Conservation (phyloP, 2,797 vertebrate species). For the Parambassis ranga region DNA sequence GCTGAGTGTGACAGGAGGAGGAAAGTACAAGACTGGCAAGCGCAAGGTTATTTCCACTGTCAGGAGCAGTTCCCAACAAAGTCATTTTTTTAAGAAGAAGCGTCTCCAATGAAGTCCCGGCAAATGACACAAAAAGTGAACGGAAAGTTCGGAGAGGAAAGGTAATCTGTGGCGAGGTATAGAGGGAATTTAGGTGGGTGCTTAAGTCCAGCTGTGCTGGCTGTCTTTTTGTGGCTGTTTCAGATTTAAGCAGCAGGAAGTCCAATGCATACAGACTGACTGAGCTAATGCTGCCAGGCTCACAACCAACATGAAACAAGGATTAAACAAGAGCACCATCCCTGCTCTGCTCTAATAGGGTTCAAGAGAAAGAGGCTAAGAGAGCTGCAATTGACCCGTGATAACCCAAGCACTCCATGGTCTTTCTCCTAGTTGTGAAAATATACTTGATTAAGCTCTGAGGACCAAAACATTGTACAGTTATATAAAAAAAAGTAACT, state of each 20-base stretch:
- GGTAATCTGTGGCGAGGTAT: slow-evolving; percentile 34
- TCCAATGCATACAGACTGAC: slow-evolving; percentile 5
- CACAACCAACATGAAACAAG: slow-evolving; percentile 15
- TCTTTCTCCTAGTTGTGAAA: slow-evolving; percentile 23
- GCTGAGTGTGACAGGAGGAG: neutral
- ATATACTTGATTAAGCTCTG: slow-evolving; percentile 33
- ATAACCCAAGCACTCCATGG: slow-evolving; percentile 31
- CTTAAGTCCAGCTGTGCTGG: slow-evolving; percentile 56
- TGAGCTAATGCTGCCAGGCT: neutral
- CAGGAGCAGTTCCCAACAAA: neutral
- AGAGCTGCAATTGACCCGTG: slow-evolving; percentile 43
- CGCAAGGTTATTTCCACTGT: slow-evolving; percentile 26
- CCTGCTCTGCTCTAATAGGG: slow-evolving; percentile 39
- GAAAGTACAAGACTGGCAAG: neutral
- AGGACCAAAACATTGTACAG: slow-evolving; percentile 14
- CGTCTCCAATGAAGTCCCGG: neutral
- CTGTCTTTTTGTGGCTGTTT: slow-evolving; percentile 43
- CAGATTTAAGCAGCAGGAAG: slow-evolving; percentile 57
- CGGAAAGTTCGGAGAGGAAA: neutral
- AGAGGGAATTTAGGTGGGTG: slow-evolving; percentile 49
- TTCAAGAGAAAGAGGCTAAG: slow-evolving; percentile 39
- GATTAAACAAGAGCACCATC: slow-evolving; percentile 22
- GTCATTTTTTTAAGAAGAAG: neutral
- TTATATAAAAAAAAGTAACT: neutral
- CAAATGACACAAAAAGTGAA: slow-evolving; percentile 5